Evolutionary conservation across 1,140 invertebrate species (phyloP).

Genomic region (Drosophila orosa): DNA sequence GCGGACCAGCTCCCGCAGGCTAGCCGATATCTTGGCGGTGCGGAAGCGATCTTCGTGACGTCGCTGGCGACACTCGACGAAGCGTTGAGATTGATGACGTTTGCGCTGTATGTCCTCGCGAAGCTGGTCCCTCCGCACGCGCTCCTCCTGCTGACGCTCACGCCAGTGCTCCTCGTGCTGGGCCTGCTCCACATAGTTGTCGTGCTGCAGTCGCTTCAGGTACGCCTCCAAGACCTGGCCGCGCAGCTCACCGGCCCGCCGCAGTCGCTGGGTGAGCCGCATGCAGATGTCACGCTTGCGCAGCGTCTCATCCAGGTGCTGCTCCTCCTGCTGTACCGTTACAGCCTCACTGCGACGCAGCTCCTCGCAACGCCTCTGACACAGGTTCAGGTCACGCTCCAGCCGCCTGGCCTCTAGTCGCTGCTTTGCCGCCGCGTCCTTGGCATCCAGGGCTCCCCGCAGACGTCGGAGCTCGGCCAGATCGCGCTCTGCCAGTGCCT

Average conservation of each 20-base stretch:
- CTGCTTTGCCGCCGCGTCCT: slow-evolving; percentile 65
- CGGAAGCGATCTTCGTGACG: slow-evolving; percentile 65
- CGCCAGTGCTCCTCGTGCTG: slow-evolving; percentile 82
- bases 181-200: slow-evolving; percentile 78
- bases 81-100: slow-evolving; percentile 64
- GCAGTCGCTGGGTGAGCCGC: slow-evolving; percentile 65
- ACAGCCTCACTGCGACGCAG: slow-evolving; percentile 70
- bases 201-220: slow-evolving; percentile 71
- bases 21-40: slow-evolving; percentile 80
- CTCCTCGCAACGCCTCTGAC: slow-evolving; percentile 71
- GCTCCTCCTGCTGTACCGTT: slow-evolving; percentile 72
- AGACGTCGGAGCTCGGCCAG: slow-evolving; percentile 67
- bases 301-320: slow-evolving; percentile 69
- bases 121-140: slow-evolving; percentile 63
- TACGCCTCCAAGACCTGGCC: slow-evolving; percentile 66
- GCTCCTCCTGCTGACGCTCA: slow-evolving; percentile 67
- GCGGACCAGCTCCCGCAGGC: slow-evolving; percentile 77
- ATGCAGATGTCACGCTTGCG: slow-evolving; percentile 74
- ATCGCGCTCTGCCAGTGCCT: slow-evolving; percentile 72
- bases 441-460: slow-evolving; percentile 62
- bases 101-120: slow-evolving; percentile 71
- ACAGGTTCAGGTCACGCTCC: slow-evolving; percentile 65
- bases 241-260: slow-evolving; percentile 72
- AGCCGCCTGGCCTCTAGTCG: slow-evolving; percentile 61
- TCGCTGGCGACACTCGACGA: slow-evolving; percentile 66